Evolutionary conservation across 1,140 invertebrate genomes (phyloP).

Genomic region (Bilobella aurantiaca): DNA sequence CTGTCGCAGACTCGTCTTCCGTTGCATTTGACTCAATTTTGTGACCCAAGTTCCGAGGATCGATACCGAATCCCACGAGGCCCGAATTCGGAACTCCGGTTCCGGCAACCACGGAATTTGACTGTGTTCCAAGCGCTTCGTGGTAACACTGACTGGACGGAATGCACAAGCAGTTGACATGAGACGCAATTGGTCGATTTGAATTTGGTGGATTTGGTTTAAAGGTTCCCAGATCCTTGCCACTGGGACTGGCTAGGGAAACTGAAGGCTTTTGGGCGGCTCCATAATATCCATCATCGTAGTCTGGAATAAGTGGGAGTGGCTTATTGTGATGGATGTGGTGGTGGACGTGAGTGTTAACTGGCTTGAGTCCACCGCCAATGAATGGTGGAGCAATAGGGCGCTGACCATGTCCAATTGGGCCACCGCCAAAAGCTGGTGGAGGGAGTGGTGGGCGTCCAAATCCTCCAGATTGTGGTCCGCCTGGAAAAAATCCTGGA

Average conservation of each 20-base stretch:
- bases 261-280: slow-evolving; percentile 12
- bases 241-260: slow-evolving; percentile 13
- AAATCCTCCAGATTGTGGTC: too few relatives aligned
- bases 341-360: slow-evolving; percentile 11
- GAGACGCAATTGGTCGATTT: neutral
- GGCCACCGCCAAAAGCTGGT: neutral
- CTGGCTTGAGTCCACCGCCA: neutral
- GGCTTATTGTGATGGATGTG: slow-evolving; percentile 10
- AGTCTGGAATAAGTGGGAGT: neutral
- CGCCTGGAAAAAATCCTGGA: slow-evolving; percentile 1
- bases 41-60: slow-evolving; percentile 24
- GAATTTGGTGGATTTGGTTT: neutral
- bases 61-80: slow-evolving; percentile 30
- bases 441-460: too few relatives aligned
- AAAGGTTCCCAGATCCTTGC: slow-evolving; percentile 16
- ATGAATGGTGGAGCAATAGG: slow-evolving; percentile 1
- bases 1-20: neutral
- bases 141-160: slow-evolving; percentile 19
- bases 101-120: slow-evolving; percentile 13
- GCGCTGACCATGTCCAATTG: neutral
- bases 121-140: neutral
- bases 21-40: slow-evolving; percentile 28
- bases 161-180: slow-evolving; percentile 30
- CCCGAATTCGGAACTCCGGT: slow-evolving; percentile 25
- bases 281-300: slow-evolving; percentile 4